Conservation (phyloP, 2,888 invertebrate genomes). For the Hyles lineata region DNA sequence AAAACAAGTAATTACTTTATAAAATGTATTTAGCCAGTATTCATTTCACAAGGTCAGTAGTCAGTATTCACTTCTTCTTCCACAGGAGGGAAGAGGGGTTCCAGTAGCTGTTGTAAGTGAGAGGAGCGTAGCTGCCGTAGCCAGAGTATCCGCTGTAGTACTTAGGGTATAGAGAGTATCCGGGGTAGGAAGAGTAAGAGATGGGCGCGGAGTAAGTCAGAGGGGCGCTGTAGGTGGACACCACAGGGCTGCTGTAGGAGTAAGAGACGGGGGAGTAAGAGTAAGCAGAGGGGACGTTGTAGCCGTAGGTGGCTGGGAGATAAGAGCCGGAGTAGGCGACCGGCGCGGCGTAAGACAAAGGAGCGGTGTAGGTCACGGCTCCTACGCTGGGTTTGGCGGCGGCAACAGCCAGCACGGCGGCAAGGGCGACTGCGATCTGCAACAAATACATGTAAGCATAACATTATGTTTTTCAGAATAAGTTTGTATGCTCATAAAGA, state of each 20-base stretch:
- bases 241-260: constrained; percentile 28
- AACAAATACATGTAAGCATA: not conserved
- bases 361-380: constrained; percentile 22
- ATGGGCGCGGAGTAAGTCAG: constrained; percentile 31
- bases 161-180: constrained; percentile 26
- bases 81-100: constrained; percentile 29
- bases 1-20: no score
- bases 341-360: constrained; percentile 7
- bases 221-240: constrained; percentile 26
- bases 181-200: constrained; percentile 33
- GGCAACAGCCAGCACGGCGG: constrained; percentile 31
- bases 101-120: constrained; percentile 26
- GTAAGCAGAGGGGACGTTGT: constrained; percentile 24
- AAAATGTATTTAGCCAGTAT: not conserved
- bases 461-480: not conserved
- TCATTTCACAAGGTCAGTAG: not conserved
- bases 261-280: constrained; percentile 27
- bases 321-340: constrained; percentile 32
- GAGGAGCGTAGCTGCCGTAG: constrained; percentile 29
- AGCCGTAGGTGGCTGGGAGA: constrained; percentile 26
- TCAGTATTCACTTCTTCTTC: constrained; percentile 30
- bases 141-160: constrained; percentile 36
- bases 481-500: no score
- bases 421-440: constrained; percentile 37
- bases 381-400: constrained; percentile 30